Conservation (phyloP, 1,140 invertebrate species). For the Temnothorax curvispinosus region DNA sequence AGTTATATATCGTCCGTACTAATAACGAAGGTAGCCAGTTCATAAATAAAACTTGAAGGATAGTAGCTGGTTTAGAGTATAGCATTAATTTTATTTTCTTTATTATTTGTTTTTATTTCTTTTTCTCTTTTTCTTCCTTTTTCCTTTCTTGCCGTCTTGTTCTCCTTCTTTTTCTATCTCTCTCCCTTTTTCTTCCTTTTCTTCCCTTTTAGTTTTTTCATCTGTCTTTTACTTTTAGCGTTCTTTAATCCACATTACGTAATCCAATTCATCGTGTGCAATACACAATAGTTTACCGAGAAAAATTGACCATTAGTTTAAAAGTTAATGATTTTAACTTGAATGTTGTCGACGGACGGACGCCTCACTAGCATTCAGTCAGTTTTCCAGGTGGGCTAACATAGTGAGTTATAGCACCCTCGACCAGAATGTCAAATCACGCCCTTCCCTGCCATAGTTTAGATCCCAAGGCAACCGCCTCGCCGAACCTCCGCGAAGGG, state of each 20-base stretch:
- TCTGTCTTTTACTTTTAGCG: background rate
- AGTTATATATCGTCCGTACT: background rate
- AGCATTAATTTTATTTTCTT: background rate
- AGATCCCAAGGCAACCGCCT: slow-evolving; percentile 54
- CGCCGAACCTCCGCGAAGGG: slow-evolving; percentile 2
- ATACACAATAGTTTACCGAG: background rate
- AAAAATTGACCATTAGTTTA: background rate
- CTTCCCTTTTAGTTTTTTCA: background rate
- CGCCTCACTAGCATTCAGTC: background rate
- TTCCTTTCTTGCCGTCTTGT: background rate
- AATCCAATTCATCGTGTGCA: background rate
- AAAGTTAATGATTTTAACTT: background rate
- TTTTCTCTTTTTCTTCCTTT: background rate
- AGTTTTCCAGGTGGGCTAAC: slow-evolving; percentile 53
- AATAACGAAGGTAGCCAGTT: background rate
- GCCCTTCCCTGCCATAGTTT: slow-evolving; percentile 53
- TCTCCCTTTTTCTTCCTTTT: too few relatives aligned
- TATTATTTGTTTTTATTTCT: background rate
- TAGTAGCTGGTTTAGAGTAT: background rate
- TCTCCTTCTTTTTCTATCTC: background rate
- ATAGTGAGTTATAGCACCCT: slow-evolving; percentile 65
- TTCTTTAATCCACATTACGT: background rate
- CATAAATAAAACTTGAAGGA: background rate
- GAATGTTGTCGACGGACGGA: background rate
- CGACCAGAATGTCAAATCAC: slow-evolving; percentile 71